phyloP scores from a whole-genome alignment of 2,113 vertebrate genomes.

The Ictalurus punctatus region DNA sequence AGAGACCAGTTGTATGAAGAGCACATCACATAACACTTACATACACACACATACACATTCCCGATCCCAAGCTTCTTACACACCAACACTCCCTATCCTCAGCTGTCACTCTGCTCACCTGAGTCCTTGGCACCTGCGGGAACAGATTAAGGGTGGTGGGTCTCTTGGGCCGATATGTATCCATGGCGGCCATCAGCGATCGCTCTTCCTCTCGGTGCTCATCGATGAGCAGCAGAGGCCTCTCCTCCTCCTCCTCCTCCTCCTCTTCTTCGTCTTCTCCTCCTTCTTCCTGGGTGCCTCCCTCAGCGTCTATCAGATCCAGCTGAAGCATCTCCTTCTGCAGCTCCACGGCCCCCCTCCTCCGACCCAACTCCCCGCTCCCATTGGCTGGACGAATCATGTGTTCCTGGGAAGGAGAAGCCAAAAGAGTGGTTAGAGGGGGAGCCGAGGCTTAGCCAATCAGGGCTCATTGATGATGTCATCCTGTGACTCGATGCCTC shows the following conservation, averaged over 20 bases:
- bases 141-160: conserved; percentile 95
- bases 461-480: conserved; percentile 50
- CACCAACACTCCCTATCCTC: neutral
- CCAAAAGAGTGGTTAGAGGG: conserved; percentile 52
- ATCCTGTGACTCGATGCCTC: conserved; percentile 48
- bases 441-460: conserved; percentile 50
- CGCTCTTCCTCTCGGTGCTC: conserved; percentile 59
- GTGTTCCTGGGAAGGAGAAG: conserved; percentile 75
- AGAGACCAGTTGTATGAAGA: neutral
- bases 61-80: conserved; percentile 15
- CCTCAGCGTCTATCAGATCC: conserved; percentile 87
- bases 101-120: conserved; percentile 74
- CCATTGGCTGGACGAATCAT: conserved; percentile 75
- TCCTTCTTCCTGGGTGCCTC: conserved; percentile 77
- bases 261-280: conserved; percentile 69
- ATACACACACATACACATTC: conserved; percentile 6
- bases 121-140: conserved; percentile 90
- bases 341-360: conserved; percentile 74
- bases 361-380: conserved; percentile 65
- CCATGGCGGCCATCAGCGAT: conserved; percentile 73
- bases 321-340: conserved; percentile 85
- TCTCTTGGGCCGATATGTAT: conserved; percentile 90
- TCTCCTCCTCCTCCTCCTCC: conserved; percentile 51
- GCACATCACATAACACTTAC: neutral
- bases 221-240: conserved; percentile 61